Evolutionary conservation across 2,888 invertebrate species (phyloP).

Genomic region (Metopia argyrocephala): DNA sequence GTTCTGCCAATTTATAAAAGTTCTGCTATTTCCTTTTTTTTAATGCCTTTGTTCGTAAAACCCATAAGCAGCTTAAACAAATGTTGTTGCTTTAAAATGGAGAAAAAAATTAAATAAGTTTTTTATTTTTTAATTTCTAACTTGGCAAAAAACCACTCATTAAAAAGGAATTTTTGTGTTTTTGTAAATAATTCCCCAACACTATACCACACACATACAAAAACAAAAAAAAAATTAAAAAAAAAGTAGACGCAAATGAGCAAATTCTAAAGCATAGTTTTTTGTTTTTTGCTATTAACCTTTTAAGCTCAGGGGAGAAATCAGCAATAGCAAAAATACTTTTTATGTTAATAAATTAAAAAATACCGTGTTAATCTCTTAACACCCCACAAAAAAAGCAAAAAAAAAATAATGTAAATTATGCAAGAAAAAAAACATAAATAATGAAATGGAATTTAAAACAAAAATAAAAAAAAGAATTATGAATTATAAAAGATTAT

Average conservation of each 20-base stretch:
- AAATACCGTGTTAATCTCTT: constrained; percentile 64
- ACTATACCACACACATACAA: constrained; percentile 15
- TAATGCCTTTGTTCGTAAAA: constrained; percentile 29
- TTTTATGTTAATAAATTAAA: constrained; percentile 21
- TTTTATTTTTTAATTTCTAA: constrained; percentile 41
- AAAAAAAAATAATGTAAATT: constrained; percentile 15
- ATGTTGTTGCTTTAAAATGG: constrained; percentile 47
- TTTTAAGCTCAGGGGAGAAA: constrained; percentile 42
- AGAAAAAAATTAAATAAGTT: constrained; percentile 4
- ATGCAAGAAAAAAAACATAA: too few species aligned
- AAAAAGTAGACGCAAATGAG: neutral
- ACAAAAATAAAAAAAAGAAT: constrained; percentile 1
- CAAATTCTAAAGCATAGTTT: constrained; percentile 23
- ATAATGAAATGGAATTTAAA: too few species aligned
- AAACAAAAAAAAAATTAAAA: neutral
- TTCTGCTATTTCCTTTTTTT: neutral
- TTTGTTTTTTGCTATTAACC: constrained; percentile 44
- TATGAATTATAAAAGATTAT: constrained; percentile 56
- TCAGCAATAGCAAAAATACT: constrained; percentile 22
- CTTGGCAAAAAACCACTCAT: constrained; percentile 59
- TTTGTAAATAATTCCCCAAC: constrained; percentile 30
- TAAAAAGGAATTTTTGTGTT: constrained; percentile 63
- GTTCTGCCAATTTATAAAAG: neutral
- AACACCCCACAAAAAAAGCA: constrained; percentile 58
- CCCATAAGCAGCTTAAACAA: constrained; percentile 58